A percentile compares a stretch with the other conserved stretches of the same genome.
Evolutionary conservation across 2,113 vertebrate species (phyloP).

Genomic region (Colaptes auratus): DNA sequence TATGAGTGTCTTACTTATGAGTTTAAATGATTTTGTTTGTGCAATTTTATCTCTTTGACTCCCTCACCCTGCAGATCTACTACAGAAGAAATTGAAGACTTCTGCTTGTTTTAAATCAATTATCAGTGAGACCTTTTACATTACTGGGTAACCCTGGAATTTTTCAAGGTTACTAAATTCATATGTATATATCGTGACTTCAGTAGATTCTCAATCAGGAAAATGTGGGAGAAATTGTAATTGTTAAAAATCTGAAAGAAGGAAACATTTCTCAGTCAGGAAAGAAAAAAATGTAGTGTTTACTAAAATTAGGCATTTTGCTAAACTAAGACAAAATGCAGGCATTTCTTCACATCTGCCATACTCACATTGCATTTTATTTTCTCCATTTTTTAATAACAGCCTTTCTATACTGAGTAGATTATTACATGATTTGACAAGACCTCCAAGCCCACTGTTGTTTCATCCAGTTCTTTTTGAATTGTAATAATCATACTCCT

Average conservation of each 20-base stretch:
- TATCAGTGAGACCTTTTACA: not conserved
- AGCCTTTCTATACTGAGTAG: not conserved
- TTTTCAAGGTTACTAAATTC: not conserved
- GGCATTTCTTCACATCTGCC: not conserved
- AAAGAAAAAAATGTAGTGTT: not conserved
- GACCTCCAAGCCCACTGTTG: not conserved
- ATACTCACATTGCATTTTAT: not conserved
- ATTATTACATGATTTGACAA: not conserved
- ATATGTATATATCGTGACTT: not conserved
- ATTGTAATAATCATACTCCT: not conserved
- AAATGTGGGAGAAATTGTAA: not conserved
- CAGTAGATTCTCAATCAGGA: not conserved
- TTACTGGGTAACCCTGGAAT: not conserved
- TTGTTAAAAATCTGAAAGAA: not conserved
- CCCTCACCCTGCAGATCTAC: not conserved
- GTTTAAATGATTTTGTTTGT: not conserved
- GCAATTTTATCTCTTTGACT: not conserved
- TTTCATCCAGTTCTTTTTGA: not conserved
- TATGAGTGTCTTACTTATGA: not conserved
- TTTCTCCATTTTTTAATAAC: not conserved
- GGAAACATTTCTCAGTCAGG: not conserved
- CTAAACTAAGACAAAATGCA: not conserved
- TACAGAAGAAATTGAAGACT: not conserved
- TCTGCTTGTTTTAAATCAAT: not conserved
- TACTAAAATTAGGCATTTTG: not conserved